Conservation (phyloP, 2,797 vertebrate species). For the Manis crassicaudata region DNA sequence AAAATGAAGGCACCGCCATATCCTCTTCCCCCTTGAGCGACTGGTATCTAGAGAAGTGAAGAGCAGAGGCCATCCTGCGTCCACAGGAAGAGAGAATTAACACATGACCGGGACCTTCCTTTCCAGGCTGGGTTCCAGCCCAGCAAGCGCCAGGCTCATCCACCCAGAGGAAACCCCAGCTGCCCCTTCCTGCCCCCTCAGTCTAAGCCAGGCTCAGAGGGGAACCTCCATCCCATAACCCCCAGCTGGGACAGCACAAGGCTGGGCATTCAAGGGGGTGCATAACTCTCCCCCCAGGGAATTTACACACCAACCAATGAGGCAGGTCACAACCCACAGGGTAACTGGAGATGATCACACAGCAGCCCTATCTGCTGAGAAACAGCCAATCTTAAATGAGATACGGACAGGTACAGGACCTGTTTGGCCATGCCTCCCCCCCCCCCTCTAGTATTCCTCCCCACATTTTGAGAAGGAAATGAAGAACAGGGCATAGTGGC, state of each 20-base stretch:
- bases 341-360: neutral
- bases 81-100: neutral
- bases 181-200: neutral
- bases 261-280: neutral
- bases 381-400: neutral
- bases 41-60: neutral
- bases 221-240: neutral
- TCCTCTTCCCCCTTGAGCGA: neutral
- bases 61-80: neutral
- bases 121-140: neutral
- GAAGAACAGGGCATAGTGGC: neutral
- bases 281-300: neutral
- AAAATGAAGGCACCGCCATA: neutral
- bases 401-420: fast-evolving
- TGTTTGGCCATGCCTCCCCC: neutral
- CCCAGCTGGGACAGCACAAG: neutral
- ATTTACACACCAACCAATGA: neutral
- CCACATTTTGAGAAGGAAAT: neutral
- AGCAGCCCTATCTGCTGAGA: neutral
- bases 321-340: neutral
- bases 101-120: neutral
- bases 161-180: neutral
- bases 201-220: neutral
- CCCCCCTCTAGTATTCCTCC: too few species aligned
- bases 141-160: neutral